Conservation (phyloP, 2,113 vertebrate species). For the Glaucidium brasilianum region DNA sequence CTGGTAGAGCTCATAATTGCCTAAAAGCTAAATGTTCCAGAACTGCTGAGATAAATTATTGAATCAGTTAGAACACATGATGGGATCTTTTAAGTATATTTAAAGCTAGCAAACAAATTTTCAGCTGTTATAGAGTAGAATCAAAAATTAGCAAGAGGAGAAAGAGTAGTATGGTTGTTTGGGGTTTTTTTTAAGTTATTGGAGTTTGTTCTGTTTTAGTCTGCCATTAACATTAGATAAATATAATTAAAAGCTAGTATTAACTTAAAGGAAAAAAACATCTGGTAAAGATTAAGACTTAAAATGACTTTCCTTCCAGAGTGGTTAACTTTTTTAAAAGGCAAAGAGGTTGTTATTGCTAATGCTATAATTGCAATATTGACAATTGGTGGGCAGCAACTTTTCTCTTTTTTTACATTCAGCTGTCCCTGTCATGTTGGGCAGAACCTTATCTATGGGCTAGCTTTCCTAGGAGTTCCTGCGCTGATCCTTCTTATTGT, state of each 20-base stretch:
- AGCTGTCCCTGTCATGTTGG: conserved; percentile 75
- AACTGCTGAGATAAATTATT: background rate
- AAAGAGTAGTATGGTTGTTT: rapidly evolving
- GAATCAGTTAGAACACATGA: conserved; percentile 8
- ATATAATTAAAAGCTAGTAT: background rate
- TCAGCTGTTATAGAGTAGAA: background rate
- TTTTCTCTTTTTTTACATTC: conserved; percentile 74
- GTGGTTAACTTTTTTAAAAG: conserved; percentile 67
- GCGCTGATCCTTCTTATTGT: conserved; percentile 73
- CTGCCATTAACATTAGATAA: background rate
- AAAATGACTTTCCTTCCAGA: conserved; percentile 45
- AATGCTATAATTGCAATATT: conserved; percentile 70
- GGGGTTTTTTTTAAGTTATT: background rate
- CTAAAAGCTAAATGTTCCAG: background rate
- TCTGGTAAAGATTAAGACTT: background rate
- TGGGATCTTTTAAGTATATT: background rate
- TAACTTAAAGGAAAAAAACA: background rate
- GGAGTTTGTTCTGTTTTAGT: background rate
- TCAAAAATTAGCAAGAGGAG: background rate
- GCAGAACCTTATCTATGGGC: conserved; percentile 74
- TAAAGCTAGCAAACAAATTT: background rate
- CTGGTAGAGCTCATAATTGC: background rate
- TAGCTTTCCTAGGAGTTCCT: conserved; percentile 74
- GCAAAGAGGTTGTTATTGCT: conserved; percentile 60
- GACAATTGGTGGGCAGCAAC: conserved; percentile 71